Evolutionary conservation across 30 jellyfish, hydroid and myxozoan species (phyloP).

Genomic region (Haliclystus octoradiatus): DNA sequence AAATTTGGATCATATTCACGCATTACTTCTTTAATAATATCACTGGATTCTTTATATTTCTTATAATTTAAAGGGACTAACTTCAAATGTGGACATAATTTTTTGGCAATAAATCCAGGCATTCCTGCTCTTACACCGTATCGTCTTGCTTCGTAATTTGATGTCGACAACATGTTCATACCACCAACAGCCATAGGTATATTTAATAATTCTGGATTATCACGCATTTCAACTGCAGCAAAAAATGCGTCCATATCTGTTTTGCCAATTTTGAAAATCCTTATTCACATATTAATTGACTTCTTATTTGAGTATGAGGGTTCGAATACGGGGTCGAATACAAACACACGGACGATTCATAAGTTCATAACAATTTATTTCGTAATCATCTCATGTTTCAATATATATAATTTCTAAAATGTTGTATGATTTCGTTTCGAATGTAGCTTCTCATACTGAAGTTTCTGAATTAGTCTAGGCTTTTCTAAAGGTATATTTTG

Average conservation of each 20-base stretch:
- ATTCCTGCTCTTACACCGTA: constrained; percentile 98
- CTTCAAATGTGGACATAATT: constrained; percentile 76
- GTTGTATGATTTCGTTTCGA: too few species aligned
- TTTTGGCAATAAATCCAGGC: constrained; percentile 98
- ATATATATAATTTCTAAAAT: too few species aligned
- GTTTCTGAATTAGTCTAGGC: too few species aligned
- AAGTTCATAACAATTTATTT: too few species aligned
- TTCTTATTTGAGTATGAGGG: too few species aligned
- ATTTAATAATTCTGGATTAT: constrained; percentile 53
- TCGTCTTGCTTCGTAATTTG: constrained; percentile 81
- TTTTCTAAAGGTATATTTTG: too few species aligned
- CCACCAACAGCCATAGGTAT: constrained; percentile 99
- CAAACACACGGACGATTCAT: too few species aligned
- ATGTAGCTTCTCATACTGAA: too few species aligned
- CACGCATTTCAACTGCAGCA: constrained; percentile 98
- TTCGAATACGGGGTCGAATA: too few species aligned
- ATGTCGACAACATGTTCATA: constrained; percentile 61
- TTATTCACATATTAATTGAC: too few species aligned
- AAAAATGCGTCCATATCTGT: constrained; percentile 99
- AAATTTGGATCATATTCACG: constrained; percentile 79
- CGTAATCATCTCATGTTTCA: too few species aligned
- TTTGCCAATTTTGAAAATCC: too few species aligned
- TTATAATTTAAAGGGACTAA: constrained; percentile 66
- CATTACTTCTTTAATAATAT: constrained; percentile 40
- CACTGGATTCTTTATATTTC: constrained; percentile 60